Evolutionary conservation across 1,140 invertebrate genomes (phyloP), one percentile per base, ranked within the genome.

Genomic region (Calliopsis andreniformis): DNA sequence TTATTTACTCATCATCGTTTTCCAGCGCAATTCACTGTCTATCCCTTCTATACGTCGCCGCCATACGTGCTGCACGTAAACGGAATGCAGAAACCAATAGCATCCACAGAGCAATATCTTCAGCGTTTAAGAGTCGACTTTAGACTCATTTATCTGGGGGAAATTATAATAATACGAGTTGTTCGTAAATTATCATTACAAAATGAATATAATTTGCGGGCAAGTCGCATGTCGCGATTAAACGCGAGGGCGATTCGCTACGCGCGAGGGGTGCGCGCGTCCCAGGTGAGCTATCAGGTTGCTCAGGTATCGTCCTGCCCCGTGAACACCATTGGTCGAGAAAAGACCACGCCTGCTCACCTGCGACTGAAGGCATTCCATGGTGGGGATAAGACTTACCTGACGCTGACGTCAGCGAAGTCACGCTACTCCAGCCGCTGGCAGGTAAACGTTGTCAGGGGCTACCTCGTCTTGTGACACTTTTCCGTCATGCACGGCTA

Each of bases 351-450:
- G 89, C 89, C 89, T 84, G 68, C 78, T 88, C 86, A 88, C 88
- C 87, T 88, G 87, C 86, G 39, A 61, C 49, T 76, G 10, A 80
- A 75, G 56, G 43, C 69, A 69, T 72, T 63, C 47, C 59, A 16
- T 59, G 78, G 86, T 84, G 84, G 85, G 83, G 83, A 56, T 63
- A 67, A 58, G 56, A 76, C 78, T 86, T 87, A 87, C 85, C 87
- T 84, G 85, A 58, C n/a, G 67, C 64, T 90, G 89, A 91, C 88
- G 88, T 91, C 89, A 91, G 42, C 62, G 7, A 69, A 88, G 86
- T 88, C 87, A 90, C 83, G 87, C 85, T 80, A 80, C 64, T 70
- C 12, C 49, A 28, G 25, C n/a, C 30, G 20, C 53, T 32, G 69
- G 4, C 35, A 39, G 35, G 61, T 75, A 79, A 82, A 76, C 56